Percentiles rank a stretch among this genome's conserved stretches.
phyloP scores from a whole-genome alignment of 2,797 vertebrate species.

The Microcaecilia unicolor region DNA sequence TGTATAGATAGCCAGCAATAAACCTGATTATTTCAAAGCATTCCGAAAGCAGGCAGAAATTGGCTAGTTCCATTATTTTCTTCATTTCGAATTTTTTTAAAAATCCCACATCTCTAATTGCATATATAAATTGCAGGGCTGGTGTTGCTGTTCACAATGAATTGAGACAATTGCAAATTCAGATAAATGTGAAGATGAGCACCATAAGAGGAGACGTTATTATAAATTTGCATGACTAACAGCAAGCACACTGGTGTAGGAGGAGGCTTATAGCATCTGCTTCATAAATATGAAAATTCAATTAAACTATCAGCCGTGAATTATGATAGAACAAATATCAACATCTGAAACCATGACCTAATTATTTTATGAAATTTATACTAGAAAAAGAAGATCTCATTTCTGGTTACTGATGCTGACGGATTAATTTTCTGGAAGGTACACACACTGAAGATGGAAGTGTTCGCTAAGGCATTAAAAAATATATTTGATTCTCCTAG shows the following conservation, averaged over 20 bases:
- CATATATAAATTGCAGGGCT: slow-evolving; percentile 40
- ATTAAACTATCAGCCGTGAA: slow-evolving; percentile 48
- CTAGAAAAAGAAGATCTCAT: slow-evolving; percentile 25
- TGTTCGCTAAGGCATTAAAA: neutral
- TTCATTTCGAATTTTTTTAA: too few species aligned
- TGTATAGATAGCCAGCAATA: too few species aligned
- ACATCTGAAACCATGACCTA: slow-evolving; percentile 37
- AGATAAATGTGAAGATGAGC: slow-evolving; percentile 35
- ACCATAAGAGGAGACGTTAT: slow-evolving; percentile 13
- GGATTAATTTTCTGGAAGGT: slow-evolving; percentile 19
- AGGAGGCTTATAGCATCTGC: slow-evolving; percentile 40
- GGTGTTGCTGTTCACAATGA: slow-evolving; percentile 41
- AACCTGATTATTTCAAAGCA: too few species aligned
- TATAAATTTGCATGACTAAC: slow-evolving; percentile 42
- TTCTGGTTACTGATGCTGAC: slow-evolving; percentile 12
- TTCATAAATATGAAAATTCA: slow-evolving; percentile 53
- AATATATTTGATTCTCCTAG: neutral
- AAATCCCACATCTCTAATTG: slow-evolving; percentile 33
- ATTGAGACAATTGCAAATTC: slow-evolving; percentile 42
- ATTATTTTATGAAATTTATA: slow-evolving; percentile 42
- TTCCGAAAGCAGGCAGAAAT: too few species aligned
- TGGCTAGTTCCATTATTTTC: slow-evolving; percentile 19
- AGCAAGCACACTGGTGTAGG: slow-evolving; percentile 18
- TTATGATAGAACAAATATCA: slow-evolving; percentile 40
- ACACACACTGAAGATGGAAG: neutral